Base-by-base conservation (phyloP, 2,797 vertebrate genomes). In the Paratrypauchen microcephalus region DNA sequence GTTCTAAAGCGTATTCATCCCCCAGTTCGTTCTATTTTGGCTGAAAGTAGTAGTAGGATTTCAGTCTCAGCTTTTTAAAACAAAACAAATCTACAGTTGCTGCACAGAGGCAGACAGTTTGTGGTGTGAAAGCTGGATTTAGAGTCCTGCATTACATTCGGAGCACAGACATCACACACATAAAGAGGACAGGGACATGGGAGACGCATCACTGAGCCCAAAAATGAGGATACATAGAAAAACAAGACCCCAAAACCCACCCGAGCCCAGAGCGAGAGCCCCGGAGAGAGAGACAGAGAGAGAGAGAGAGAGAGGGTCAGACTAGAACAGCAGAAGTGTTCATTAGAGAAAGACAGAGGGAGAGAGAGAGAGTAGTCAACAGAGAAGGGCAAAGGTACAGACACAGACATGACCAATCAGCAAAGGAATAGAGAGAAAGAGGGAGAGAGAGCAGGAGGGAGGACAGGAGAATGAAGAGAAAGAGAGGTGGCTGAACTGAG, bases 101-200 rank as follows among this genome's bases (percentile, higher is more conserved):
- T 66, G 65, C 58, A 18, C 56, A 59, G 66, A 32, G n/a, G 62
- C 59, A 75, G 47, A 66, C 70, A 77, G 71, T 19, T n/a, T 73
- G 67, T 69, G 54, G 12, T 60, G 12, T 2, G 1, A 76, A 74
- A 74, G 73, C 50, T 32, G 73, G 75, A 86, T 85, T 79, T 84
- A 73, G 82, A 77, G 56, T 66, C 32, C 21, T 66, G 79, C 68
- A 73, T 83, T 69, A 57, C 55, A 16, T 26, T 55, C 23, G 21
- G 74, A 73, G 54, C 69, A 52, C 60, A 41, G 60, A 47, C 41
- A 2, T 1, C 61, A 73, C 77, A 79, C 74, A 77, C 71, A 41
- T 68, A 81, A 75, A 73, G 74, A 72, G 66, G 52, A 78, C 74
- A 71, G 54, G 2, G 55, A 52, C 61, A 78, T 48, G 36, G 68